A percentile compares a stretch with the other conserved stretches of the same genome.
These are phyloP conservation scores for Drosophila stalkeri DNA, from an alignment of 2,888 invertebrate genomes.

Conservation along the genomic window DNA sequence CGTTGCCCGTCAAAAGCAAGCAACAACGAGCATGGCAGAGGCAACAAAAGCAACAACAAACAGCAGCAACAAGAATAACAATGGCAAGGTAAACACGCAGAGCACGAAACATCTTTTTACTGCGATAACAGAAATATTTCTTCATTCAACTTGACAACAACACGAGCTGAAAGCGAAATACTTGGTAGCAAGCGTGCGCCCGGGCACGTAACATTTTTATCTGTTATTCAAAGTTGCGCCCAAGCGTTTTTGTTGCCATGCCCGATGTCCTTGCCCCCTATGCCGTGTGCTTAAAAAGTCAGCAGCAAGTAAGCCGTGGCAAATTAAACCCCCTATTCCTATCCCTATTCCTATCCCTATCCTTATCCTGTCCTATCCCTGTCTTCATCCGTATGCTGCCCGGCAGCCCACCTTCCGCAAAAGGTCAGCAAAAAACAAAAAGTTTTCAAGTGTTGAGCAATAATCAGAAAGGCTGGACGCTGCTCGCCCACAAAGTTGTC, in stretches of 20 bases:
- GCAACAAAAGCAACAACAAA: slow-evolving; percentile 13
- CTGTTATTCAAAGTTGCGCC: slow-evolving; percentile 76
- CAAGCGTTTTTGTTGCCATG: slow-evolving; percentile 34
- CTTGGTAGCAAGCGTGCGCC: slow-evolving; percentile 31
- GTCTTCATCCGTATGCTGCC: neutral
- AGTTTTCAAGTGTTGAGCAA: slow-evolving; percentile 78
- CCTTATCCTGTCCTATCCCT: neutral
- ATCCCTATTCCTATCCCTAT: slow-evolving; percentile 5
- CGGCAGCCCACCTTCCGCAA: neutral
- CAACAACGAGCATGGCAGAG: neutral
- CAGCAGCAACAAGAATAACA: slow-evolving; percentile 30
- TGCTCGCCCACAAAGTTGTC: slow-evolving; percentile 38
- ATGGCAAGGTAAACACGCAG: slow-evolving; percentile 71
- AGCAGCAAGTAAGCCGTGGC: slow-evolving; percentile 43
- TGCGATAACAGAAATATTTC: slow-evolving; percentile 75
- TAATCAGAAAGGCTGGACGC: slow-evolving; percentile 76
- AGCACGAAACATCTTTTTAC: slow-evolving; percentile 75
- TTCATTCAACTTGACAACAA: slow-evolving; percentile 65
- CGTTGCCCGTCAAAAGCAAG: slow-evolving; percentile 46
- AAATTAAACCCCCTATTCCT: slow-evolving; percentile 50
- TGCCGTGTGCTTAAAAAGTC: slow-evolving; percentile 28
- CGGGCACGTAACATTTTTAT: slow-evolving; percentile 77
- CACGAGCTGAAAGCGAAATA: slow-evolving; percentile 45
- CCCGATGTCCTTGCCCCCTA: slow-evolving; percentile 17
- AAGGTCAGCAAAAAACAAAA: slow-evolving; percentile 34